phyloP scores from a whole-genome alignment of 1,140 invertebrate species.

The Macrocentrus cingulum region DNA sequence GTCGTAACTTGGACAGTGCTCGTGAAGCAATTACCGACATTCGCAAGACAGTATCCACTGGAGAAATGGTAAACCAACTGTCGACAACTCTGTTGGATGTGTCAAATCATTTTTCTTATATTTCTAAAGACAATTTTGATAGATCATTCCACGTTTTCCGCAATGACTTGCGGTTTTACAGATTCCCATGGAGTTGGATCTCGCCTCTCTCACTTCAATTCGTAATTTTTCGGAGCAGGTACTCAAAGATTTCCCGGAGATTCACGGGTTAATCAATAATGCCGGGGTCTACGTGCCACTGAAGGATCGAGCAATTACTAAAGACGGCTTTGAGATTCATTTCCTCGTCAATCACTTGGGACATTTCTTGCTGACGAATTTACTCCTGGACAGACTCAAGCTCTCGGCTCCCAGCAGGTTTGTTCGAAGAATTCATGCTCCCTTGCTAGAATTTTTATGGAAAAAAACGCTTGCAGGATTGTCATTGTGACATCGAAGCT shows the following conservation, averaged over 20 bases:
- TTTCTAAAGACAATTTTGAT: background rate
- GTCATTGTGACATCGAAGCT: constrained; percentile 63
- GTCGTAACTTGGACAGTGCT: constrained; percentile 66
- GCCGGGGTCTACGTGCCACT: constrained; percentile 68
- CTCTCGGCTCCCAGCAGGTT: constrained; percentile 66
- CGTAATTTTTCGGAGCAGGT: constrained; percentile 69
- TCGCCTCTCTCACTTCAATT: constrained; percentile 72
- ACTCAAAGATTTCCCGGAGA: constrained; percentile 62
- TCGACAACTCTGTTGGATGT: no score
- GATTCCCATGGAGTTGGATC: constrained; percentile 72
- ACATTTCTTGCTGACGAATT: constrained; percentile 82
- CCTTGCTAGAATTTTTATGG: constrained; percentile 10
- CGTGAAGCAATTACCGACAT: constrained; percentile 66
- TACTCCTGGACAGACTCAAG: constrained; percentile 71
- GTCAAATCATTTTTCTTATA: constrained; percentile 3
- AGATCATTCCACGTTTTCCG: background rate
- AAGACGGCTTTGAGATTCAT: constrained; percentile 83
- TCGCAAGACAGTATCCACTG: constrained; percentile 56
- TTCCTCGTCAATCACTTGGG: constrained; percentile 80
- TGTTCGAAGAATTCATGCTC: constrained; percentile 36
- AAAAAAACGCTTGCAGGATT: constrained; percentile 50
- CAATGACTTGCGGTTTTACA: constrained; percentile 37
- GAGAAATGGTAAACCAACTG: constrained; percentile 62
- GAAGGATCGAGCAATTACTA: constrained; percentile 60
- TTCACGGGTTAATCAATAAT: constrained; percentile 79